Conservation (phyloP, 2,797 vertebrate species). For the Pseudocheirus occidentalis region DNA sequence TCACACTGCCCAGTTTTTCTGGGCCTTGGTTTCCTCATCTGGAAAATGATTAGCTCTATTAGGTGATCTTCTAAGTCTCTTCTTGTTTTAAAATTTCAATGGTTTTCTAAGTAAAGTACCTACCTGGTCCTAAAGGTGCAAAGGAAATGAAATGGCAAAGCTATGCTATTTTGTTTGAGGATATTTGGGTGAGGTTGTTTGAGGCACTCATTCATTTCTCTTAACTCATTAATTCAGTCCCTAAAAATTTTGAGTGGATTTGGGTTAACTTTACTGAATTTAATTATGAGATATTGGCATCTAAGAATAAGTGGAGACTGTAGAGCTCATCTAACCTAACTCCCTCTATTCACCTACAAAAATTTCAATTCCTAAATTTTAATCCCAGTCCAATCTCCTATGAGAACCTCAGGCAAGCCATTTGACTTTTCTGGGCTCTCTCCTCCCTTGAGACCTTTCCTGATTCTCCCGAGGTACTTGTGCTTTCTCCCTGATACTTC, state of each 20-base stretch:
- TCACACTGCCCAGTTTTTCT: neutral
- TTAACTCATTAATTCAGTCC: neutral
- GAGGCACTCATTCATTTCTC: neutral
- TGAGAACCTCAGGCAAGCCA: neutral
- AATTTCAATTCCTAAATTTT: neutral
- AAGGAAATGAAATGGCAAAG: neutral
- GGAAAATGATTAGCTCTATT: neutral
- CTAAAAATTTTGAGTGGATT: slow-evolving; percentile 36
- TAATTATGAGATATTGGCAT: neutral
- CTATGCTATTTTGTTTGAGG: neutral
- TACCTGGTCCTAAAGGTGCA: neutral
- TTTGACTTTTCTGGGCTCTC: neutral
- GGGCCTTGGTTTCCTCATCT: neutral
- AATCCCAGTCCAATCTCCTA: neutral
- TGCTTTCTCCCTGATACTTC: neutral
- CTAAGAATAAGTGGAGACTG: neutral
- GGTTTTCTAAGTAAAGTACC: neutral
- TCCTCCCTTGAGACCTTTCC: neutral
- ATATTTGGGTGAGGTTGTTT: slow-evolving; percentile 33
- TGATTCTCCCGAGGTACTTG: neutral
- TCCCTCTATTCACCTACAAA: neutral
- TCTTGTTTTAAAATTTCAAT: neutral
- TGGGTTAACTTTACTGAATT: slow-evolving; percentile 36
- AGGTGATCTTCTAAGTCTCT: neutral
- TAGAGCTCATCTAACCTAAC: neutral